Evolutionary conservation across 2,888 invertebrate genomes (phyloP), one percentile per base, ranked within the genome.

Genomic region (Leptopilina syphax): DNA sequence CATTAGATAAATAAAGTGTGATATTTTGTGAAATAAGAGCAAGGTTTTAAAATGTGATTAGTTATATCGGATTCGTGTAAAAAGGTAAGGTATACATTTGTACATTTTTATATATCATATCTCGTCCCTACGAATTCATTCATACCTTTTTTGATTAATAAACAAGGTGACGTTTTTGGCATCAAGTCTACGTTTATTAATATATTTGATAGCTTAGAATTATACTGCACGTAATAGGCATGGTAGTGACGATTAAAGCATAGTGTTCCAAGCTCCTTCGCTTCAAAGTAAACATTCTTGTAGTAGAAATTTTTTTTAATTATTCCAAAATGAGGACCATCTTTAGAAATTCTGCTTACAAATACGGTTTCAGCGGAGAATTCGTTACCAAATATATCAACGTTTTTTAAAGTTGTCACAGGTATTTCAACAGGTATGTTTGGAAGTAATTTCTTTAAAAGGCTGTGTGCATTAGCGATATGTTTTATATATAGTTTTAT

Each of bases 251-350:
- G 24, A 78, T 79, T 65, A 67, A 79, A 79, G 60, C 10, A 81
- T 73, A 77, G 44, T 0, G 81, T 77, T 7, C 18, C 3, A 10
- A 81, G 50, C 66, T 67, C 13, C 34, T 81, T 34, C 76, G 79
- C 41, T 66, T 80, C 77, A 2, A 67, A 67, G 57, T 80, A 68
- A 77, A 77, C 63, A 70, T 68, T 78, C 66, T 78, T 70, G 47
- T 57, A 67, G 60, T 79, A 12, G 73, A 83, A 84, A 60, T 80
- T 82, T 68, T 80, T 47, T 77, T 79, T 66, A 54, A 82, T 78
- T 27, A 78, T 78, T 27, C 80, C 82, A 77, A 84, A 84, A 24
- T 79, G 67, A 63, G 80, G 80, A 27, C 81, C 65, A 7, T 76
- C 67, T 24, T 76, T 79, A 41, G 77, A 78, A 68, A 81, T 81